A percentile compares a stretch with the other conserved stretches of the same genome.
Conservation (phyloP, 2,888 invertebrate genomes). For the Torymus texanus region DNA sequence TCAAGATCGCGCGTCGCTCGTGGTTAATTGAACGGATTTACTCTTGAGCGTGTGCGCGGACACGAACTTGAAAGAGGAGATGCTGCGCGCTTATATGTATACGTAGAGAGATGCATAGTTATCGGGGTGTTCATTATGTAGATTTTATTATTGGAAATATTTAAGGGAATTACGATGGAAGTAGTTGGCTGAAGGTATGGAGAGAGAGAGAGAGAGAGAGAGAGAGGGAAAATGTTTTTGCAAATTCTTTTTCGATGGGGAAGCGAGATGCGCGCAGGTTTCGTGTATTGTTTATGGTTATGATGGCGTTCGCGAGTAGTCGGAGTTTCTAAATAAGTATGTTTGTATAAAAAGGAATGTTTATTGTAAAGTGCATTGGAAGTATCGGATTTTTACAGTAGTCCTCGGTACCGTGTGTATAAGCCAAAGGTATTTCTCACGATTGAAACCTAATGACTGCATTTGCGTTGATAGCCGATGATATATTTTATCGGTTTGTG, state of each 20-base stretch:
- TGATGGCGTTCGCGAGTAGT: not conserved
- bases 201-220: not conserved
- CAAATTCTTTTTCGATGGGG: not conserved
- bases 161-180: not conserved
- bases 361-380: not conserved
- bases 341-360: not conserved
- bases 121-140: slow-evolving; percentile 17
- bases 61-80: not conserved
- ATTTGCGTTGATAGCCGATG: slow-evolving; percentile 2
- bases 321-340: slow-evolving; percentile 30
- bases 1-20: not conserved
- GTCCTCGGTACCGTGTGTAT: too few relatives aligned
- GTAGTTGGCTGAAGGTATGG: not conserved
- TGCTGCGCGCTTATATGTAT: not conserved
- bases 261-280: not conserved
- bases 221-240: not conserved
- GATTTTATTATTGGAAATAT: slow-evolving; percentile 28
- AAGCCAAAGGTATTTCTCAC: not conserved
- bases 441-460: slow-evolving; percentile 19
- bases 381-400: not conserved
- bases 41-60: not conserved
- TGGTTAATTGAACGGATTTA: slow-evolving; percentile 42
- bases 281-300: slow-evolving; percentile 22
- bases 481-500: not conserved
- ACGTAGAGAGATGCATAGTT: not conserved